Evolutionary conservation across 1,140 invertebrate species (phyloP).

Genomic region (Phthorimaea operculella): DNA sequence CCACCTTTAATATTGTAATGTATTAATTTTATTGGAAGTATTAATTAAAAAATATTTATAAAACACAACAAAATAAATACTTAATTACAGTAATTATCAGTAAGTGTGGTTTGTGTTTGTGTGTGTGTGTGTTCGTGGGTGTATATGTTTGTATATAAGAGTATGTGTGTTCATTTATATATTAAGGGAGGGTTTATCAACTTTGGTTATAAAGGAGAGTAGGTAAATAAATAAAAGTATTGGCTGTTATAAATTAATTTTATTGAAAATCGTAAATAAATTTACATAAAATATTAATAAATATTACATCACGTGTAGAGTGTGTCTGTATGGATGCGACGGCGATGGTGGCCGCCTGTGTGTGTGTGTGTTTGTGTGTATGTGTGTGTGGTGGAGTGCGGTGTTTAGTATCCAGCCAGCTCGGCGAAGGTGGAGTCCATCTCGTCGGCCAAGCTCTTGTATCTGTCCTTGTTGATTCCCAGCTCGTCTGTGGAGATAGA

Average conservation of each 20-base stretch:
- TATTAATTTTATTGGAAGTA: too few species aligned
- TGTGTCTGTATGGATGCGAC: constrained; percentile 25
- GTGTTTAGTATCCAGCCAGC: constrained; percentile 84
- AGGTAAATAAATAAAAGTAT: neutral
- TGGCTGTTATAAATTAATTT: constrained; percentile 61
- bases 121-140: too few species aligned
- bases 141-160: too few species aligned
- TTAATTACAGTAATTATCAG: too few species aligned
- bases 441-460: constrained; percentile 95
- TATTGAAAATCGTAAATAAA: constrained; percentile 69
- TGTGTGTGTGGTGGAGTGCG: constrained; percentile 33
- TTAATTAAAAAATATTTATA: too few species aligned
- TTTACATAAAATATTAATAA: constrained; percentile 67
- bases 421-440: constrained; percentile 98
- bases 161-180: too few species aligned
- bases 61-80: too few species aligned
- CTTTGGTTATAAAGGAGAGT: too few species aligned
- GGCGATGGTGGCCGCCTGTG: constrained; percentile 20
- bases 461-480: constrained; percentile 99
- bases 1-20: too few species aligned
- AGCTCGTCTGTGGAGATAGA: constrained; percentile 83
- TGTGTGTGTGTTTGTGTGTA: constrained; percentile 21
- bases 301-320: constrained; percentile 59
- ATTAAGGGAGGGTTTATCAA: too few species aligned
- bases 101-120: too few species aligned